A percentile compares a stretch with the other conserved stretches of the same genome.
phyloP scores from a whole-genome alignment of 2,888 invertebrate species.

The Gymnoscelis rufifasciata region DNA sequence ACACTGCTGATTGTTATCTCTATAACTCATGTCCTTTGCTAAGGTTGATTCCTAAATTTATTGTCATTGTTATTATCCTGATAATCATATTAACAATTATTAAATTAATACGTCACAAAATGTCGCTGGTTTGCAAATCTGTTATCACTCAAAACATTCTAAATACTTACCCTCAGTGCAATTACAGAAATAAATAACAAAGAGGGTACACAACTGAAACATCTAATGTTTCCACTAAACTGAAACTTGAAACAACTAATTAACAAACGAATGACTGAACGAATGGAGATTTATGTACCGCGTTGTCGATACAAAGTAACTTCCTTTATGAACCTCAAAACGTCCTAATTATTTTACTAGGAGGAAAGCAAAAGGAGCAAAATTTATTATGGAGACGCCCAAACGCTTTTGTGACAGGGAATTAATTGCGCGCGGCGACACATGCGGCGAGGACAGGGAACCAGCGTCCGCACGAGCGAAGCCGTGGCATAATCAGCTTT shows the following conservation, averaged over 20 bases:
- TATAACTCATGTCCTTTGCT: slow-evolving; percentile 15
- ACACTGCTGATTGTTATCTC: slow-evolving; percentile 15
- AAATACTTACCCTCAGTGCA: too few species aligned
- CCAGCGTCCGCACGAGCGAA: slow-evolving; percentile 30
- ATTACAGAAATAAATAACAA: too few species aligned
- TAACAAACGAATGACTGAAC: slow-evolving; percentile 69
- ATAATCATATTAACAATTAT: not conserved
- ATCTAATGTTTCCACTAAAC: slow-evolving; percentile 43
- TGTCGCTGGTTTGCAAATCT: too few species aligned
- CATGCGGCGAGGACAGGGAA: slow-evolving; percentile 45
- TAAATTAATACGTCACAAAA: too few species aligned
- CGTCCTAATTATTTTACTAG: slow-evolving; percentile 78
- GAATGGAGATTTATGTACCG: slow-evolving; percentile 77
- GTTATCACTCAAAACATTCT: too few species aligned
- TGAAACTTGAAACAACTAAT: slow-evolving; percentile 56
- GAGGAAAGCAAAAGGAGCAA: slow-evolving; percentile 66
- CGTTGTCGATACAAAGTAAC: slow-evolving; percentile 77
- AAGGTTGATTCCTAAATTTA: not conserved
- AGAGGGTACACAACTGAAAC: slow-evolving; percentile 27
- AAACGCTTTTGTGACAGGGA: slow-evolving; percentile 78
- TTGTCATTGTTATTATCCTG: not conserved
- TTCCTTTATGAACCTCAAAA: slow-evolving; percentile 79
- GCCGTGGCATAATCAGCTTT: slow-evolving; percentile 11
- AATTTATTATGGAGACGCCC: slow-evolving; percentile 72
- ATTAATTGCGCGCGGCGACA: slow-evolving; percentile 78